A percentile compares a stretch with the other conserved stretches of the same genome.
Conservation (phyloP, 2,888 invertebrate species). For the Ectemnius cavifrons region DNA sequence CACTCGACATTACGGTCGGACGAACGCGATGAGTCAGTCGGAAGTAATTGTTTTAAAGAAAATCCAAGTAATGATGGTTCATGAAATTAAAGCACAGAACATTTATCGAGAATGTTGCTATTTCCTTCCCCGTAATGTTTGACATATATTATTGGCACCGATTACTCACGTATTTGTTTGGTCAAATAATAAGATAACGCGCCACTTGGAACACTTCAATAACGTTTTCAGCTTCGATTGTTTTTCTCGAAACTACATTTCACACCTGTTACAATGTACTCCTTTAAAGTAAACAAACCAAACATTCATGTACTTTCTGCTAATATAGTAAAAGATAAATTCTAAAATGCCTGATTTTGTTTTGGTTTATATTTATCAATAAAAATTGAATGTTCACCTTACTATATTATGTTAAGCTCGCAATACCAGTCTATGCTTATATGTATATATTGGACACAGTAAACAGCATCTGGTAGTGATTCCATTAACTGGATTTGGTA, state of each 20-base stretch:
- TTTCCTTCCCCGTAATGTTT: neutral
- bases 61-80: conserved; percentile 10
- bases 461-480: too few species aligned
- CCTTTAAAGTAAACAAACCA: too few species aligned
- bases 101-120: neutral
- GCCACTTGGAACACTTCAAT: neutral
- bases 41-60: conserved; percentile 29
- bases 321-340: too few species aligned
- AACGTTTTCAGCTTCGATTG: too few species aligned
- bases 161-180: neutral
- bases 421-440: neutral
- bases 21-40: conserved; percentile 50
- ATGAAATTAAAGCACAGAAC: neutral
- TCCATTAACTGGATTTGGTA: conserved; percentile 2
- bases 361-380: too few species aligned
- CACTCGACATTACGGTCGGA: conserved; percentile 24
- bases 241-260: too few species aligned
- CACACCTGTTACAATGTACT: too few species aligned
- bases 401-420: too few species aligned
- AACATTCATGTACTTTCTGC: too few species aligned
- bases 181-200: neutral
- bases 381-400: too few species aligned
- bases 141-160: neutral
- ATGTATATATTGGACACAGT: neutral
- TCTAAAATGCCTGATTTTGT: too few species aligned